These are phyloP conservation scores for Drosophila lutescens DNA, from an alignment of 2,888 invertebrate genomes.

Conservation along the genomic window DNA sequence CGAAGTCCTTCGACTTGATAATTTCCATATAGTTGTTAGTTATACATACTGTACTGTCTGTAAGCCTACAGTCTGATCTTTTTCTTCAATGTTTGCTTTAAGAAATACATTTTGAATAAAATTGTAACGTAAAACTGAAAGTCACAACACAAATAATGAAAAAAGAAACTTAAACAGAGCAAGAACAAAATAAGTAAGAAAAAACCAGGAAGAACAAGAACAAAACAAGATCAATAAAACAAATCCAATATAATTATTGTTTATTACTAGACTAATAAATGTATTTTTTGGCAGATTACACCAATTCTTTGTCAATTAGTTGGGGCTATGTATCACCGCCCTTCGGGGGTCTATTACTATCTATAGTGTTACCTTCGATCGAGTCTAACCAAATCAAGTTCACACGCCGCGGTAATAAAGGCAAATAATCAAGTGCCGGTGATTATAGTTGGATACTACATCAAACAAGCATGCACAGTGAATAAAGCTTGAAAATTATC, in stretches of 20 bases:
- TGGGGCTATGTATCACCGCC: not conserved
- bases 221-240: constrained; percentile 59
- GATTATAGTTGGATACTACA: too few relatives aligned
- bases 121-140: constrained; percentile 27
- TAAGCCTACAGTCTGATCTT: constrained; percentile 10
- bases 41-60: constrained; percentile 7
- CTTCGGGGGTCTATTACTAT: not conserved
- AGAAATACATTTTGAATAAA: constrained; percentile 29
- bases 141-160: not conserved
- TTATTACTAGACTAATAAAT: constrained; percentile 71
- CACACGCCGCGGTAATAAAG: constrained; percentile 6
- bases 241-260: constrained; percentile 69
- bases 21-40: constrained; percentile 24
- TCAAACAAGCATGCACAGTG: too few relatives aligned
- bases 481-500: too few relatives aligned
- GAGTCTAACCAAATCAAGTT: constrained; percentile 6
- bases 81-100: constrained; percentile 13
- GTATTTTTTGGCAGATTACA: constrained; percentile 51
- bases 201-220: constrained; percentile 15
- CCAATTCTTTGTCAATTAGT: not conserved
- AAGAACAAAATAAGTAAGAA: constrained; percentile 26
- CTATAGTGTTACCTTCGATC: not conserved
- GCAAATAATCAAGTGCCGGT: not conserved
- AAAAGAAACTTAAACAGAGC: constrained; percentile 41
- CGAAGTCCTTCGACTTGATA: not conserved